These are phyloP conservation scores for Sepiola atlantica DNA, from an alignment of 2,888 invertebrate genomes.

Conservation along the genomic window DNA sequence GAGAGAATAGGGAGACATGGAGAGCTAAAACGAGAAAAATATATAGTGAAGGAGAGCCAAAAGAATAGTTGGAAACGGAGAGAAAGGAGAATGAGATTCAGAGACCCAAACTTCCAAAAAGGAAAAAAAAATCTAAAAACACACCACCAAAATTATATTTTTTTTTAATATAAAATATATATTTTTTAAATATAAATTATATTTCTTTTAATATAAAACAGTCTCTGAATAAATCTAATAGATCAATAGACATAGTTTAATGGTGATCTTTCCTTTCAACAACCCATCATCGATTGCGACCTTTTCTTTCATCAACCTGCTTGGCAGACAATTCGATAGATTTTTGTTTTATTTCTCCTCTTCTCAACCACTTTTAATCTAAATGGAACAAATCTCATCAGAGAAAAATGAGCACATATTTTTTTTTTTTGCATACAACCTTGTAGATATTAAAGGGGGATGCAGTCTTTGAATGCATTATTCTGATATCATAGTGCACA, in stretches of 20 bases:
- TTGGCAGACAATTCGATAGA: background rate
- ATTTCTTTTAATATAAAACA: background rate
- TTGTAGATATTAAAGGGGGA: background rate
- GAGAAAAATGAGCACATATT: background rate
- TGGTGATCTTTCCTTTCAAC: background rate
- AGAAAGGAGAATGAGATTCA: no score
- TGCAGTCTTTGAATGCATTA: background rate
- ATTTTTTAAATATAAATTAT: no score
- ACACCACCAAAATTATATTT: no score
- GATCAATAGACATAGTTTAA: background rate
- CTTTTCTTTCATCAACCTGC: background rate
- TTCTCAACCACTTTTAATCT: background rate
- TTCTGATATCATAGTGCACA: background rate
- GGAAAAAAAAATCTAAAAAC: no score
- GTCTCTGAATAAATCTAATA: background rate
- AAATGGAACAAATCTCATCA: background rate
- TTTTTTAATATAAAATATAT: no score
- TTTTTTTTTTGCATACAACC: background rate
- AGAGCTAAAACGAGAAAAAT: background rate
- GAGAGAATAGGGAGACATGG: background rate
- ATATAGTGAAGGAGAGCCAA: no score
- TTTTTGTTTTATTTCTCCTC: background rate
- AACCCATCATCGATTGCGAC: background rate
- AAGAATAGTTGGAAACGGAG: no score
- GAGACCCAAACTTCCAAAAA: no score